phyloP scores from a whole-genome alignment of 2,888 invertebrate genomes.

The Lasioglossum malachurum region DNA sequence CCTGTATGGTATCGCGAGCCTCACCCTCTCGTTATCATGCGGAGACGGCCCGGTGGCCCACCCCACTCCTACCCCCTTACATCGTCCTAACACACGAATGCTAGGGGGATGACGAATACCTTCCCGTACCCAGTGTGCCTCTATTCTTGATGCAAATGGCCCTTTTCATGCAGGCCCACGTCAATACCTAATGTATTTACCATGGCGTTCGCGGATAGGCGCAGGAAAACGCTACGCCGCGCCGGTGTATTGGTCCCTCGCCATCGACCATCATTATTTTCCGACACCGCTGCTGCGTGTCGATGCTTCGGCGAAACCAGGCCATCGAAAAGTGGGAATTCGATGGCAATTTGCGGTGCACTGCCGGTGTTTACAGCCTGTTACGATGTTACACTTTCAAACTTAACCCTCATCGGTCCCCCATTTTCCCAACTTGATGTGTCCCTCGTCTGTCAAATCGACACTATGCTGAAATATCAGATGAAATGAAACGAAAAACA shows the following conservation, averaged over 20 bases:
- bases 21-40: slow-evolving; percentile 62
- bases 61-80: slow-evolving; percentile 28
- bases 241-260: not conserved
- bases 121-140: slow-evolving; percentile 46
- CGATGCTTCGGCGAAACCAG: not conserved
- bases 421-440: not conserved
- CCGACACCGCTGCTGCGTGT: not conserved
- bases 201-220: slow-evolving; percentile 45
- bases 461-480: not conserved
- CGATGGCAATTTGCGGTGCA: not conserved
- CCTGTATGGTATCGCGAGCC: slow-evolving; percentile 60
- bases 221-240: slow-evolving; percentile 29
- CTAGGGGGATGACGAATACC: slow-evolving; percentile 65
- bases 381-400: not conserved
- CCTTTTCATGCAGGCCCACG: slow-evolving; percentile 64
- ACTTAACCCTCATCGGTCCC: not conserved
- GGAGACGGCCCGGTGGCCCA: slow-evolving; percentile 33
- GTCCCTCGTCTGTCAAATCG: not conserved
- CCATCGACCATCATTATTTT: not conserved
- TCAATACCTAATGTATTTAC: slow-evolving; percentile 72
- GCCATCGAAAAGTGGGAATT: slow-evolving; percentile 8
- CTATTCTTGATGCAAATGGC: slow-evolving; percentile 69
- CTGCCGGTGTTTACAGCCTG: not conserved
- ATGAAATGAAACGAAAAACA: no score
- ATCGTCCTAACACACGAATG: slow-evolving; percentile 20